Base-by-base conservation (phyloP, 2,888 invertebrate species). In the Ethmia dodecea region DNA sequence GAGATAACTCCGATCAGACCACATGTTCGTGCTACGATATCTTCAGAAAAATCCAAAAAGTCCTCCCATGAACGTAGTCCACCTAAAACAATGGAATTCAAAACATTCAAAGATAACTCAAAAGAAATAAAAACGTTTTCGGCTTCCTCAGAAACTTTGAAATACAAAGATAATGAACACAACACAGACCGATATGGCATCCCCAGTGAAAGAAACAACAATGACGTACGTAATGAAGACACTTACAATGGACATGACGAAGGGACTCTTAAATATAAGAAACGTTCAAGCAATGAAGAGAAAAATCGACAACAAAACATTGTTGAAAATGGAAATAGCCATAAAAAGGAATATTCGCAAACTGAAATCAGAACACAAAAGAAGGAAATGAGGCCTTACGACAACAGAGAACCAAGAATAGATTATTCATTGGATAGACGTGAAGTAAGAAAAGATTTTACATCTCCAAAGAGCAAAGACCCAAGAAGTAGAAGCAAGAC, bases 81-180 rank as follows among this genome's bases (percentile, higher is more conserved):
- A 13, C 69, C 80, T 6, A 83, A 84, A 60, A 61, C 70, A 2
- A 81, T 86, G 83, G 86, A 86, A 50, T 87, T 87, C 24, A 87
- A 86, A 65, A 87, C 87, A 1, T 87, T 87, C 37, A 87, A 87
- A 60, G 86, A 87, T 37, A 81, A 60, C 40, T 77, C 84, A 24
- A 86, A 86, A 52, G 87, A 87, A 58, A 65, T 87, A 1, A 83
- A 87, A 65, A 70, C 80, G 28, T 87, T 86, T 50, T 84, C 87
- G 28, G 87, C 84, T 13, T 87, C 87, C 35, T 86, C 86, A 26
- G 86, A 86, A 60, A 86, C 86, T 3, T 54, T 86, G 13, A 86
- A 84, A 45, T 84, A 86, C 54, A 84, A 84, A 68, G 84, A 86
- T 32, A 74, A 72, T 40, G 81, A 83, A 33, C 75, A 64, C 37